Conservation (phyloP, 1,140 invertebrate genomes). For the Calephelis virginiensis region DNA sequence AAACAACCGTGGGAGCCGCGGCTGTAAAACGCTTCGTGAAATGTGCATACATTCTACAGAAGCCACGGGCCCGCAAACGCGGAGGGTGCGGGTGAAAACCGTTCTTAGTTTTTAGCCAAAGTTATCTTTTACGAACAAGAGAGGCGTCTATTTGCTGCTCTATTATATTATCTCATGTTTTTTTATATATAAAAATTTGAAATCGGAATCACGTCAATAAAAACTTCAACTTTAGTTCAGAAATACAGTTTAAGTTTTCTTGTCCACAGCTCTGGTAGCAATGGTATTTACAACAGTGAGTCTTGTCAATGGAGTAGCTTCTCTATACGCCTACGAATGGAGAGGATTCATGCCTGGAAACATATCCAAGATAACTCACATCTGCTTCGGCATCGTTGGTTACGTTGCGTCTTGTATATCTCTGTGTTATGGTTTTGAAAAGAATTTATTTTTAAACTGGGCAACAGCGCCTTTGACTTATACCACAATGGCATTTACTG, state of each 20-base stretch:
- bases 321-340: constrained; percentile 52
- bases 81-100: too few relatives aligned
- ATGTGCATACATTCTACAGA: too few relatives aligned
- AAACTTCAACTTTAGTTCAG: too few relatives aligned
- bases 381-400: constrained; percentile 49
- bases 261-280: constrained; percentile 47
- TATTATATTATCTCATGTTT: too few relatives aligned
- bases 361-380: constrained; percentile 51
- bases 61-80: too few relatives aligned
- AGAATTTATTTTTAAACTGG: constrained; percentile 41
- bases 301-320: constrained; percentile 49
- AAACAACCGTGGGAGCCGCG: too few relatives aligned
- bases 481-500: constrained; percentile 36
- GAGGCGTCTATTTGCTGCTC: too few relatives aligned
- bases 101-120: too few relatives aligned
- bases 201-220: too few relatives aligned
- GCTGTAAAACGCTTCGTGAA: too few relatives aligned
- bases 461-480: constrained; percentile 26
- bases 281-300: constrained; percentile 47
- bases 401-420: constrained; percentile 36
- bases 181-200: too few relatives aligned
- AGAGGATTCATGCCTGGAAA: constrained; percentile 40
- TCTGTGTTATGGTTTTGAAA: constrained; percentile 50
- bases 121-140: too few relatives aligned
- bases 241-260: constrained; percentile 11